phyloP scores from a whole-genome alignment of 2,888 invertebrate genomes.

The Gryllus longicercus region DNA sequence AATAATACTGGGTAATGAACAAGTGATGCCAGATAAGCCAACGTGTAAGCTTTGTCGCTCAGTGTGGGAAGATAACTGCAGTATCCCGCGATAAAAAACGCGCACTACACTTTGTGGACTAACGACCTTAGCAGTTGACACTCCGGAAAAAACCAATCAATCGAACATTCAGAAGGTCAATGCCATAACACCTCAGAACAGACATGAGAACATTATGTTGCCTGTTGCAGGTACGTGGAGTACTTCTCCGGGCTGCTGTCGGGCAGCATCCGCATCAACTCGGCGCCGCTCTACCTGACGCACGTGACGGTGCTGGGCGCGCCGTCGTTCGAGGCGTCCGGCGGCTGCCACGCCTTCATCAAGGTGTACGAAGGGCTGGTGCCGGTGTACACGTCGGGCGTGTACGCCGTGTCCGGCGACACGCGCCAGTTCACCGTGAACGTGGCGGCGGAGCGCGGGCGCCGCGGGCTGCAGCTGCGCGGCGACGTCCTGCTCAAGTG shows the following conservation, averaged over 20 bases:
- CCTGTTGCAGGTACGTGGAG: slow-evolving; percentile 72
- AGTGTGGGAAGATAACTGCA: too few species aligned
- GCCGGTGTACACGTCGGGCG: slow-evolving; percentile 82
- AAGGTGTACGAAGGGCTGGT: slow-evolving; percentile 88
- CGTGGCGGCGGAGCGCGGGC: slow-evolving; percentile 60
- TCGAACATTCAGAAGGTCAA: neutral
- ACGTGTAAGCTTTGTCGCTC: too few species aligned
- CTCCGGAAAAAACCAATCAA: neutral
- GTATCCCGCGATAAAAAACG: too few species aligned
- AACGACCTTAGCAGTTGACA: too few species aligned
- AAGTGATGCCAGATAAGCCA: too few species aligned
- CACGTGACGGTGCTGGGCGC: slow-evolving; percentile 82
- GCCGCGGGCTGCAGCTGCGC: slow-evolving; percentile 67
- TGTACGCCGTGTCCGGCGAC: slow-evolving; percentile 65
- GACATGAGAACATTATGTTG: neutral
- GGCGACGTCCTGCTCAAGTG: slow-evolving; percentile 91
- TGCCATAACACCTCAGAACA: neutral
- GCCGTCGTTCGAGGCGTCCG: slow-evolving; percentile 60
- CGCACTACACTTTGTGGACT: too few species aligned
- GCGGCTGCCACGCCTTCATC: slow-evolving; percentile 69
- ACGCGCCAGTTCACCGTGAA: slow-evolving; percentile 67
- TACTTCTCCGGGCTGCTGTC: slow-evolving; percentile 88
- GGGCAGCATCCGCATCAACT: slow-evolving; percentile 83
- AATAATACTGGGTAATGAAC: too few species aligned
- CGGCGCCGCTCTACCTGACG: slow-evolving; percentile 79